phyloP scores from a whole-genome alignment of 2,797 vertebrate species.

The Gadopsis marmoratus region DNA sequence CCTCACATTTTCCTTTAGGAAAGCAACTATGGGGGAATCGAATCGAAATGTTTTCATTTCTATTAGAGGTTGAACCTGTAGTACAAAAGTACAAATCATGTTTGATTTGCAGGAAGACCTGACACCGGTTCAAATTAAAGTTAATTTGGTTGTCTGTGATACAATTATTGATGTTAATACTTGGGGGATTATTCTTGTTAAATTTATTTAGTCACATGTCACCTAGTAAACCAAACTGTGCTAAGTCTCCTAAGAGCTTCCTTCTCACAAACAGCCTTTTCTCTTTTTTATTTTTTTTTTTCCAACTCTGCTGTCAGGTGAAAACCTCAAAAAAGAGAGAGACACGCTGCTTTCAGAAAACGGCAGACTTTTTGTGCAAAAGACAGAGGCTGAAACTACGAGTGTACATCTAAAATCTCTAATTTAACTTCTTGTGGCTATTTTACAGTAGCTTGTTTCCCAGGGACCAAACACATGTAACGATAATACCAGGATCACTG shows the following conservation, averaged over 20 bases:
- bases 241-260: slow-evolving; percentile 69
- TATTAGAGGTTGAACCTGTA: slow-evolving; percentile 29
- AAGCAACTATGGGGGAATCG: slow-evolving; percentile 22
- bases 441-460: slow-evolving; percentile 57
- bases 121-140: slow-evolving; percentile 31
- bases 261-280: slow-evolving; percentile 43
- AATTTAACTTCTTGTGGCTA: slow-evolving; percentile 24
- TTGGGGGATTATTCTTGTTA: not conserved
- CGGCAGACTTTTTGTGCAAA: slow-evolving; percentile 12
- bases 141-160: slow-evolving; percentile 37
- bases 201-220: slow-evolving; percentile 18
- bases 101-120: slow-evolving; percentile 44
- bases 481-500: slow-evolving; percentile 57
- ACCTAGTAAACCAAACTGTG: slow-evolving; percentile 62
- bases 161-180: slow-evolving; percentile 9
- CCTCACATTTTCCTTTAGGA: slow-evolving; percentile 37
- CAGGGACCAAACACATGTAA: slow-evolving; percentile 71
- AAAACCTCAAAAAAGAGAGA: slow-evolving; percentile 21
- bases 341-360: slow-evolving; percentile 24
- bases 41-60: slow-evolving; percentile 45
- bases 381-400: slow-evolving; percentile 31
- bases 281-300: slow-evolving; percentile 6
- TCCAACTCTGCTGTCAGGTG: slow-evolving; percentile 34
- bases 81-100: slow-evolving; percentile 30
- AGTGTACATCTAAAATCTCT: slow-evolving; percentile 27